Evolutionary conservation across 2,113 vertebrate genomes (phyloP).

Genomic region (Petrocephalus zakoni): DNA sequence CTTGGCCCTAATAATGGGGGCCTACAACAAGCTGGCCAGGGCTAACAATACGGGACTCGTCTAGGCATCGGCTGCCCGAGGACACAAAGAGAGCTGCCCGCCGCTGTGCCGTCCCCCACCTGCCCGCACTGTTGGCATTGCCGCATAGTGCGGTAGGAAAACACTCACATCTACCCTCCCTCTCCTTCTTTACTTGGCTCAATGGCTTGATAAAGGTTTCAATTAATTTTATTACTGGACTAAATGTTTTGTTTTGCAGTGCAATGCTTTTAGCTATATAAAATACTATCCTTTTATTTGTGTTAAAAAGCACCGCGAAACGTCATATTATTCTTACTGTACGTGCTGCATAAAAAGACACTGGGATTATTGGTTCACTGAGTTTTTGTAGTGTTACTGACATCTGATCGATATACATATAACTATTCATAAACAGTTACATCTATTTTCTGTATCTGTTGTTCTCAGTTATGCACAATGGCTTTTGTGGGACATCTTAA

Average conservation of each 20-base stretch:
- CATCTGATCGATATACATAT: background rate
- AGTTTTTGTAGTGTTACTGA: background rate
- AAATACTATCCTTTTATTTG: background rate
- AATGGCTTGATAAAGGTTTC: background rate
- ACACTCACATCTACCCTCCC: background rate
- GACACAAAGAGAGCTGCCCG: constrained; percentile 39
- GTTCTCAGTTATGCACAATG: background rate
- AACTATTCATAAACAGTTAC: background rate
- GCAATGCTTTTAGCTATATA: background rate
- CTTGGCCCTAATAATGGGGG: constrained; percentile 47
- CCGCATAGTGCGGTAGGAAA: constrained; percentile 14
- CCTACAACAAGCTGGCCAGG: constrained; percentile 36
- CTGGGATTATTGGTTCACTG: background rate
- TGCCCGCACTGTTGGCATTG: constrained; percentile 13
- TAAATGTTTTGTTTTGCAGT: background rate
- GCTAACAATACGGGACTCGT: constrained; percentile 61
- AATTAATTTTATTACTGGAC: background rate
- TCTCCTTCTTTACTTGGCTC: background rate
- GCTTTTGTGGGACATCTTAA: background rate
- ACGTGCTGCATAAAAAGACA: background rate
- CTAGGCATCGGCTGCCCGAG: constrained; percentile 36
- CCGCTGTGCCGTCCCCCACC: constrained; percentile 11
- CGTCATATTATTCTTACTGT: background rate
- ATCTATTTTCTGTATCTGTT: background rate
- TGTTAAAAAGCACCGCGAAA: background rate